Evolutionary conservation across 2,113 vertebrate genomes (phyloP).

Genomic region (Phainopepla nitens): DNA sequence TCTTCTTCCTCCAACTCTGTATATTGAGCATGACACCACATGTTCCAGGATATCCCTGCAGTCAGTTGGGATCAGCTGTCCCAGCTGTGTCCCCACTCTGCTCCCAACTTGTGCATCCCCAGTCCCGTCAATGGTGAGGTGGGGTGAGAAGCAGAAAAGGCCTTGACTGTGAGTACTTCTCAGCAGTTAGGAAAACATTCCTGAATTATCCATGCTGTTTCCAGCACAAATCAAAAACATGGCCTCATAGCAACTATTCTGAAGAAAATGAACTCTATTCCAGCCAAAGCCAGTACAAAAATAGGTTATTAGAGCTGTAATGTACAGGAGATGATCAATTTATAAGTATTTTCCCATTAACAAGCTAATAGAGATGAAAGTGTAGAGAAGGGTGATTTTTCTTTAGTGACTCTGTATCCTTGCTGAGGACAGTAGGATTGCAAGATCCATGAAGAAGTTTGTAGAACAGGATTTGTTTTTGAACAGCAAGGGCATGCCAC

Average conservation of each 20-base stretch:
- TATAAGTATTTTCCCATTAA: background rate
- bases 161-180: background rate
- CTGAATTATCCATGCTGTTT: background rate
- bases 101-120: background rate
- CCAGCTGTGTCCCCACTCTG: background rate
- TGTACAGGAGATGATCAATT: background rate
- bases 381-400: background rate
- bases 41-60: background rate
- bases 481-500: background rate
- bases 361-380: background rate
- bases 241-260: background rate
- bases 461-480: background rate
- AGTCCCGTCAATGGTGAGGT: background rate
- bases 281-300: background rate
- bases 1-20: background rate
- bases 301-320: background rate
- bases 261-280: background rate
- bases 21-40: background rate
- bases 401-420: background rate
- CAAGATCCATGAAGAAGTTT: background rate
- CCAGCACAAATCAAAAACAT: background rate
- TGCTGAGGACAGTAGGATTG: background rate
- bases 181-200: background rate
- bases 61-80: background rate
- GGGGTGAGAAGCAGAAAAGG: background rate